These are phyloP conservation scores for Mystacornis crossleyi DNA, from an alignment of 2,113 vertebrate species.

Conservation along the genomic window DNA sequence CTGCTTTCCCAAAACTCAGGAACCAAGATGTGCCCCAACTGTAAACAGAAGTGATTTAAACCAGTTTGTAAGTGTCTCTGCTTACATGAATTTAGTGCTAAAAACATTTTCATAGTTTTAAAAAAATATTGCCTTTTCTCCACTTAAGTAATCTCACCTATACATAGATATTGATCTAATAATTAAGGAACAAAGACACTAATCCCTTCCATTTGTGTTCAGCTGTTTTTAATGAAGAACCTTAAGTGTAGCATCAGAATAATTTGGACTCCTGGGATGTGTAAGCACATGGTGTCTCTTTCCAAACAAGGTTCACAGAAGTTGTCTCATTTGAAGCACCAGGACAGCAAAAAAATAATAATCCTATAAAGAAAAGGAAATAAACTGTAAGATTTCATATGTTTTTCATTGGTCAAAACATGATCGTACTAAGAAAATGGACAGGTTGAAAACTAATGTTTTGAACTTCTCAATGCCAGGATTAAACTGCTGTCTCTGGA, in stretches of 20 bases:
- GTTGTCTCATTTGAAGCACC: neutral
- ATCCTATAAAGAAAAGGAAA: neutral
- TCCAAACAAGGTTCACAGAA: conserved; percentile 3
- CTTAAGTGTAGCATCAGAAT: neutral
- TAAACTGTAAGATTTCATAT: neutral
- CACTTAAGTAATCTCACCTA: neutral
- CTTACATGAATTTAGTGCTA: neutral
- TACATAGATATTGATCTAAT: neutral
- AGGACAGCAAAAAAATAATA: neutral
- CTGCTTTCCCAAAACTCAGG: neutral
- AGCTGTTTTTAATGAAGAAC: neutral
- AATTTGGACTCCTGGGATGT: neutral
- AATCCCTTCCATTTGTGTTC: neutral
- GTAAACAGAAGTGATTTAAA: neutral
- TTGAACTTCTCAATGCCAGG: neutral
- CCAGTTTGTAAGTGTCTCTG: neutral
- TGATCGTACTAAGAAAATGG: neutral
- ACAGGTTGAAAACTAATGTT: neutral
- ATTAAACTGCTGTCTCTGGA: neutral
- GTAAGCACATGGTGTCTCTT: neutral
- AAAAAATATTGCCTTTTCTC: neutral
- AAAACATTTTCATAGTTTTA: neutral
- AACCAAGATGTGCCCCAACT: neutral
- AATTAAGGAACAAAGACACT: neutral
- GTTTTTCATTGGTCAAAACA: neutral